These are phyloP conservation scores for Heteractis magnifica DNA, from an alignment of 92 coral and sea anemone genomes.

Conservation along the genomic window DNA sequence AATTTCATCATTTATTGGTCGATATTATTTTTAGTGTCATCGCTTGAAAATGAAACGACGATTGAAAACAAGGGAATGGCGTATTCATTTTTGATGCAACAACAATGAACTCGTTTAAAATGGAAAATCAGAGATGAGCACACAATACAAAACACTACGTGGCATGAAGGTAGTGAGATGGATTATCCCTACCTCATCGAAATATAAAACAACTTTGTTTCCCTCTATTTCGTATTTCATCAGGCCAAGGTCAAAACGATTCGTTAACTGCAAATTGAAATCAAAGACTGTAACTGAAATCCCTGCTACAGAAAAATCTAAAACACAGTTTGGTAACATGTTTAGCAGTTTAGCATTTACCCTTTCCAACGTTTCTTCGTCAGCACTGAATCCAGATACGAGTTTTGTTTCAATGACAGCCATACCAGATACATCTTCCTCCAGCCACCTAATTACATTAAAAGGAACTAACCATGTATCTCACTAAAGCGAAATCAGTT, in stretches of 20 bases:
- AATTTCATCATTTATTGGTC: too few species aligned
- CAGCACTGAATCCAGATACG: constrained; percentile 83
- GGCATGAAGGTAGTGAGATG: too few species aligned
- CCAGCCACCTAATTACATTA: constrained; percentile 63
- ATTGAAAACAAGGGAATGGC: too few species aligned
- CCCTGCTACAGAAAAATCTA: background rate
- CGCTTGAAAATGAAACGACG: too few species aligned
- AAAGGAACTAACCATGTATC: too few species aligned
- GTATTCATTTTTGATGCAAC: too few species aligned
- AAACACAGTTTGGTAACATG: background rate
- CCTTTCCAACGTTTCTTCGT: constrained; percentile 73
- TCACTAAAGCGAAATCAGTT: too few species aligned
- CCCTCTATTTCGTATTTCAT: constrained; percentile 80
- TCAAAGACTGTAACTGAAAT: background rate
- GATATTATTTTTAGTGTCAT: too few species aligned
- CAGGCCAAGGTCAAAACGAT: constrained; percentile 46
- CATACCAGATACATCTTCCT: constrained; percentile 83
- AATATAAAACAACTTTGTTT: constrained; percentile 74
- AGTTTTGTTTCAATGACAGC: constrained; percentile 90
- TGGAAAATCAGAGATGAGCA: background rate
- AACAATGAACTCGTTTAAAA: background rate
- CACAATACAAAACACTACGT: background rate
- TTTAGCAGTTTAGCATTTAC: constrained; percentile 37
- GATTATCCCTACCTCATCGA: constrained; percentile 70
- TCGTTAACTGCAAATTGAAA: constrained; percentile 50